phyloP scores from a whole-genome alignment of 2,888 invertebrate species.

The Branchellion lobata region DNA sequence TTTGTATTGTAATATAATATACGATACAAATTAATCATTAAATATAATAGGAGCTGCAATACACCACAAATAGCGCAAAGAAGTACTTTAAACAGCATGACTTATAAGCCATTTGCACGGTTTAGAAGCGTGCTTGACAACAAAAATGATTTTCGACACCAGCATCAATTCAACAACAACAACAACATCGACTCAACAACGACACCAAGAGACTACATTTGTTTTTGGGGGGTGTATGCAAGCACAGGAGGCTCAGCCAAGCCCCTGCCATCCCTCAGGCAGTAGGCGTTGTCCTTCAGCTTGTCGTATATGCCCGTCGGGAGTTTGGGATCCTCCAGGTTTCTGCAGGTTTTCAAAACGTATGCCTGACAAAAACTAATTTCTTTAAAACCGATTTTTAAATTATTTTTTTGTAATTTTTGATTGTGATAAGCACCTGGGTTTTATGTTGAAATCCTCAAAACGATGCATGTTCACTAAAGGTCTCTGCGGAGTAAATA shows the following conservation, averaged over 20 bases:
- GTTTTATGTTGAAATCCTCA: background rate
- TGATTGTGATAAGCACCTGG: background rate
- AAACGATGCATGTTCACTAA: background rate
- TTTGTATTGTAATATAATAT: no score
- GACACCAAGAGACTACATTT: background rate
- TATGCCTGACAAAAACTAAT: no score
- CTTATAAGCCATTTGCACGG: no score
- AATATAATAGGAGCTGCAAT: no score
- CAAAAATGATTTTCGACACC: no score
- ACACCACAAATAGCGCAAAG: no score
- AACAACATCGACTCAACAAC: no score
- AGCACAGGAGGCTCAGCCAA: constrained; percentile 24
- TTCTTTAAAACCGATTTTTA: background rate
- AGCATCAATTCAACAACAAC: background rate
- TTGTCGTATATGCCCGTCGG: constrained; percentile 20
- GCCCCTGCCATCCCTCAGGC: constrained; percentile 38
- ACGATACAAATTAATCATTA: no score
- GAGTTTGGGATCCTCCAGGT: background rate
- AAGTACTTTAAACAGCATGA: no score
- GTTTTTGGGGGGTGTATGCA: constrained; percentile 1
- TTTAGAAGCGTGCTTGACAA: no score
- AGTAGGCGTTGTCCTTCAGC: constrained; percentile 5
- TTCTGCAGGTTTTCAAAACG: no score
- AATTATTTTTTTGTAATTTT: background rate
- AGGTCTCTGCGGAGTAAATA: background rate